phyloP scores from a whole-genome alignment of 2,888 invertebrate species.

The Agonum fuliginosum region DNA sequence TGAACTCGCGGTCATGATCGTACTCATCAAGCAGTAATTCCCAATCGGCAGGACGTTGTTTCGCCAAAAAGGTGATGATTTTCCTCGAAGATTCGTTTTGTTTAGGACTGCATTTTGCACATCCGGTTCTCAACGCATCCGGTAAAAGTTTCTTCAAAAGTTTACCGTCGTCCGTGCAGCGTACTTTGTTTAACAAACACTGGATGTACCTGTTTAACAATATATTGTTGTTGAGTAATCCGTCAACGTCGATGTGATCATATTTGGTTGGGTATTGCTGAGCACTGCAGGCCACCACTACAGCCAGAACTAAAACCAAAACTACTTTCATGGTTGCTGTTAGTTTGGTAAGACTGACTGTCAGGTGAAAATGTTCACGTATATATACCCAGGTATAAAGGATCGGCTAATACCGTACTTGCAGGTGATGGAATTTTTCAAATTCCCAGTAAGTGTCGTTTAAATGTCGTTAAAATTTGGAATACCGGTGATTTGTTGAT shows the following conservation, averaged over 20 bases:
- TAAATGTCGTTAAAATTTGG: conserved; percentile 19
- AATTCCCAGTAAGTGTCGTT: conserved; percentile 16
- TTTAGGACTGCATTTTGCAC: conserved; percentile 70
- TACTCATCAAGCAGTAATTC: conserved; percentile 68
- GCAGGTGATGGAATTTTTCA: conserved; percentile 11
- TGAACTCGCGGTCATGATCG: conserved; percentile 68
- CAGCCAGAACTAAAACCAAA: conserved; percentile 6
- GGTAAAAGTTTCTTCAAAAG: conserved; percentile 67
- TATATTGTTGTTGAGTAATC: conserved; percentile 71
- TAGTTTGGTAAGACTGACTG: background rate
- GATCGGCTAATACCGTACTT: conserved; percentile 5
- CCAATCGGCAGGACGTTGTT: conserved; percentile 70
- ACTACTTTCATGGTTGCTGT: conserved; percentile 40
- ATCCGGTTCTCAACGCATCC: conserved; percentile 72
- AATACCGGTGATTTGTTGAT: conserved; percentile 12
- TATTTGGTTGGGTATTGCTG: conserved; percentile 71
- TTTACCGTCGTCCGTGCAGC: conserved; percentile 72
- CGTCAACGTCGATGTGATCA: conserved; percentile 73
- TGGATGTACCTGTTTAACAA: conserved; percentile 72
- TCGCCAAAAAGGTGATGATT: conserved; percentile 71
- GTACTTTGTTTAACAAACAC: conserved; percentile 71
- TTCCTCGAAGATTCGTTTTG: conserved; percentile 68
- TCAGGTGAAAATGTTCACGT: background rate
- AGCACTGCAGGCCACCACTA: background rate
- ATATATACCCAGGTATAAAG: conserved; percentile 22